phyloP scores from a whole-genome alignment of 1,140 invertebrate species.

The Papilio machaon region DNA sequence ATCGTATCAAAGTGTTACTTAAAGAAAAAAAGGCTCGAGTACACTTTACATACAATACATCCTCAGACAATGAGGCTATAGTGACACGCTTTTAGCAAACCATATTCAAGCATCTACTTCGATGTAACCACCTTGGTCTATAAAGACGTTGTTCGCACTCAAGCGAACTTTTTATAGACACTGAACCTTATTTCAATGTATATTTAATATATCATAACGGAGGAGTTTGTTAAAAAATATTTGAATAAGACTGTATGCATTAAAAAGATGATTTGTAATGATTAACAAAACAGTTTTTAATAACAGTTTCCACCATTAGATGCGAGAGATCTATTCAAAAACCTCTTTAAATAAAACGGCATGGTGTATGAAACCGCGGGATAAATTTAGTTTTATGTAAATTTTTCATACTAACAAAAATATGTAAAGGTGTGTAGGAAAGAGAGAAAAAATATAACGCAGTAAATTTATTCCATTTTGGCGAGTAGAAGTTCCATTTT shows the following conservation, averaged over 20 bases:
- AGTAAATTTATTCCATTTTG: constrained; percentile 24
- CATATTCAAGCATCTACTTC: constrained; percentile 43
- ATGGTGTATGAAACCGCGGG: too few species aligned
- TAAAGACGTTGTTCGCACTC: constrained; percentile 60
- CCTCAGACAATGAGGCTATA: constrained; percentile 59
- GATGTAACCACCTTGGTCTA: constrained; percentile 46
- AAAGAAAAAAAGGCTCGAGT: constrained; percentile 28
- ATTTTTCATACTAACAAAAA: not conserved
- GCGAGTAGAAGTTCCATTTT: not conserved
- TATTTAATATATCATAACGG: not conserved
- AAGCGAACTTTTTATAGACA: constrained; percentile 19
- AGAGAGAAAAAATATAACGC: not conserved
- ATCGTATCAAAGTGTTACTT: constrained; percentile 17
- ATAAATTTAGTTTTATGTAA: too few species aligned
- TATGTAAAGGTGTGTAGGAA: not conserved
- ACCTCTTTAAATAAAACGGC: too few species aligned
- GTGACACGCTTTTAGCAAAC: constrained; percentile 45
- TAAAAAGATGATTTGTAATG: too few species aligned
- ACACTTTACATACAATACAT: constrained; percentile 57
- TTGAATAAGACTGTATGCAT: not conserved
- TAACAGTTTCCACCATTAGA: too few species aligned
- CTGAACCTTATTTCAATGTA: not conserved
- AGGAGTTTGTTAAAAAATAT: not conserved
- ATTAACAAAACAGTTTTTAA: too few species aligned
- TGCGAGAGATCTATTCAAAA: too few species aligned